Evolutionary conservation across 2,113 vertebrate species (phyloP), one percentile per base, ranked within the genome.

Genomic region (Cyanocitta stelleri): DNA sequence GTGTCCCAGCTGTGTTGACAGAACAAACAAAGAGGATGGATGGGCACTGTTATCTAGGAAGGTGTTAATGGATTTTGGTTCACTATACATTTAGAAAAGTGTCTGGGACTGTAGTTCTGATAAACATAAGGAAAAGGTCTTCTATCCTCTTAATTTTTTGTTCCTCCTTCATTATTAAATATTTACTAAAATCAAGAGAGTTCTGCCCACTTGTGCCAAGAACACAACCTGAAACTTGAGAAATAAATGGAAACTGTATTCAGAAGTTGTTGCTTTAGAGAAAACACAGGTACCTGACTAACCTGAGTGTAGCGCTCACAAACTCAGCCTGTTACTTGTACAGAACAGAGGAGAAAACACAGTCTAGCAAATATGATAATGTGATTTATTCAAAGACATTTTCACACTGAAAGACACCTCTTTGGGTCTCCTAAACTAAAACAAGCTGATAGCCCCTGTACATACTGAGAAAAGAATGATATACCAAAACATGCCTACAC

Each of bases 321-420:
- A 44, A 68, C 77, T 72, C 80, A 48, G 29, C 13, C 76, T 23
- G 3, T 63, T 78, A 84, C 33, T 69, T 77, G 37, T 26, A 91
- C 33, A 92, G 82, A 95, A 74, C 29, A 86, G 29, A 85, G 48
- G 33, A 88, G 69, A 84, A 78, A 93, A 84, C 48, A 82, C 10
- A 76, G 64, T 71, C 59, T 81, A 86, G 82, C 23, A 96, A 93
- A 89, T 81, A 93, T 48, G 58, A 37, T 63, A 93, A 56, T 85
- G 72, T 68, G 56, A 89, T 90, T 95, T 92, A 84, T 80, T 90
- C 69, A 37, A 41, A 82, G n/a, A 74, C 32, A 9, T 80, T 96
- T 89, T 86, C 55, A 29, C n/a, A 48, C 15, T 69, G 85, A 75
- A 74, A 46, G 49, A 61, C 58, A 68, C 87, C 73, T 95, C 51